Evolutionary conservation across 2,113 vertebrate genomes (phyloP).

Genomic region (Merops nubicus): DNA sequence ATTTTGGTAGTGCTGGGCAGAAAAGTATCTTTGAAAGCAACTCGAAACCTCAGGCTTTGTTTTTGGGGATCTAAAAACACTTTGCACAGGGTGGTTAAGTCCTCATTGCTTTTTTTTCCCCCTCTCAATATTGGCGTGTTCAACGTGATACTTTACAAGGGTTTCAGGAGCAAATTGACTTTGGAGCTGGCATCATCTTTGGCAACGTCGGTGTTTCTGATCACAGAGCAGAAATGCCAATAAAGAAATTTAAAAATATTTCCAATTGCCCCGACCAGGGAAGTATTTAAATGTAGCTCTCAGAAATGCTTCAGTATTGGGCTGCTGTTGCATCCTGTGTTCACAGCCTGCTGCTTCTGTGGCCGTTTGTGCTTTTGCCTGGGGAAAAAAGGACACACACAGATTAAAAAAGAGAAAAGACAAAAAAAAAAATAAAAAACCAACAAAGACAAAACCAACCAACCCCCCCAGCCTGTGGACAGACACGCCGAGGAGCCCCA

Average conservation of each 20-base stretch:
- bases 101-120: not conserved
- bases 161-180: slow-evolving; percentile 46
- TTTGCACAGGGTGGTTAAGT: slow-evolving; percentile 43
- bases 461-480: not conserved
- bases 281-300: not conserved
- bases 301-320: not conserved
- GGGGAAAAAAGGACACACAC: not conserved
- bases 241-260: not conserved
- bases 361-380: not conserved
- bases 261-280: not conserved
- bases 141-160: not conserved
- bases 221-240: not conserved
- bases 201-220: not conserved
- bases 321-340: fast-evolving
- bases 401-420: too few relatives aligned
- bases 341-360: not conserved
- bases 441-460: not conserved
- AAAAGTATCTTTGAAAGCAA: slow-evolving; percentile 30
- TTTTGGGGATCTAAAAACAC: slow-evolving; percentile 37
- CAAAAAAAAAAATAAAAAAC: not conserved
- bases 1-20: slow-evolving; percentile 37
- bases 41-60: slow-evolving; percentile 44
- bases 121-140: not conserved
- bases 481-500: not conserved
- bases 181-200: not conserved